Evolutionary conservation across 2,888 invertebrate genomes (phyloP).

Genomic region (Ochropleura plecta): DNA sequence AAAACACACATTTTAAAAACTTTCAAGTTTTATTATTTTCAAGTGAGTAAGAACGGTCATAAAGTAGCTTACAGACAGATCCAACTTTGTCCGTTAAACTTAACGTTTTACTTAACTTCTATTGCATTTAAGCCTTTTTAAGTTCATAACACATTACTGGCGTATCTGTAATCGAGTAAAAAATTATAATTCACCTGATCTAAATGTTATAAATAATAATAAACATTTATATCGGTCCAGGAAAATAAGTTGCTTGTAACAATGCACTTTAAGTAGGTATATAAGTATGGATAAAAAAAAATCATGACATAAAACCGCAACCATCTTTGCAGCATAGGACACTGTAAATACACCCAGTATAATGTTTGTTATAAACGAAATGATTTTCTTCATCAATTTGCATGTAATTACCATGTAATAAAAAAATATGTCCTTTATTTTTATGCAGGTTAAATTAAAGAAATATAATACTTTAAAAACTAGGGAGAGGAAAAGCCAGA

Average conservation of each 20-base stretch:
- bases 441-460: too few relatives aligned
- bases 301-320: too few relatives aligned
- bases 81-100: neutral
- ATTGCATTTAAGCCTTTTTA: neutral
- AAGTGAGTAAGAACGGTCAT: slow-evolving; percentile 73
- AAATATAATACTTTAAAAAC: too few relatives aligned
- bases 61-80: slow-evolving; percentile 61
- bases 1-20: slow-evolving; percentile 71
- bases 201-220: too few relatives aligned
- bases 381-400: neutral
- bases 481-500: too few relatives aligned
- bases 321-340: too few relatives aligned
- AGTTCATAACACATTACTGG: neutral
- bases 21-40: slow-evolving; percentile 74
- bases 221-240: too few relatives aligned
- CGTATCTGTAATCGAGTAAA: neutral
- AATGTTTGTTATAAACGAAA: neutral
- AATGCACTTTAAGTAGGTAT: too few relatives aligned
- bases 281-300: too few relatives aligned
- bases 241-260: too few relatives aligned
- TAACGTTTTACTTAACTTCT: neutral
- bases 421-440: neutral
- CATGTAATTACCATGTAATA: too few relatives aligned
- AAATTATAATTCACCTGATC: neutral
- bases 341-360: too few relatives aligned